Evolutionary conservation across 2,888 invertebrate genomes (phyloP).

Genomic region (Platypus cylindrus): DNA sequence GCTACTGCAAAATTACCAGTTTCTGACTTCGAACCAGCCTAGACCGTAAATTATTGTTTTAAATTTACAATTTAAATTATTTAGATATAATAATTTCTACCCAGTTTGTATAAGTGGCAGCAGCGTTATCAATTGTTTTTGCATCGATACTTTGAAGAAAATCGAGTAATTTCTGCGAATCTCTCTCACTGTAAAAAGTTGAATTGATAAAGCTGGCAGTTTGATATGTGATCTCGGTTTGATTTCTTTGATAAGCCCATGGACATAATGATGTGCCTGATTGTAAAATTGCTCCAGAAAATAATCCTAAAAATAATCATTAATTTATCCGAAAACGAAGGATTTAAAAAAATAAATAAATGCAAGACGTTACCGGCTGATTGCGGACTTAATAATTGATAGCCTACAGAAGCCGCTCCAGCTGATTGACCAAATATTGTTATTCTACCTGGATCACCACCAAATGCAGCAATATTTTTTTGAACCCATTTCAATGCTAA

Average conservation of each 20-base stretch:
- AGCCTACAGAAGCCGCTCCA: constrained; percentile 14
- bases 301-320: constrained; percentile 9
- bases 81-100: constrained; percentile 1
- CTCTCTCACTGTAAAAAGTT: constrained; percentile 8
- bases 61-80: neutral
- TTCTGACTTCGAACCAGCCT: constrained; percentile 7
- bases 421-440: constrained; percentile 14
- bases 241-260: constrained; percentile 14
- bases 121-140: constrained; percentile 11
- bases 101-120: constrained; percentile 8
- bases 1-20: no score
- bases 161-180: constrained; percentile 5
- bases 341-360: no score
- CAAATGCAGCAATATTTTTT: constrained; percentile 11
- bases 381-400: constrained; percentile 9
- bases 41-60: neutral
- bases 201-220: constrained; percentile 12
- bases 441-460: constrained; percentile 11
- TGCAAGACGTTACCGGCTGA: constrained; percentile 1
- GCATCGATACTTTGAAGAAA: constrained; percentile 9
- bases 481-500: constrained; percentile 14
- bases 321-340: no score
- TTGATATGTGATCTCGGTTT: constrained; percentile 13
- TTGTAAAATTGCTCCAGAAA: constrained; percentile 10
- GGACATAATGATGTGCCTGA: constrained; percentile 11